A percentile compares a stretch with the other conserved stretches of the same genome.
phyloP scores from a whole-genome alignment of 30 jellyfish, hydroid and myxozoan species.

The Hydra vulgaris region DNA sequence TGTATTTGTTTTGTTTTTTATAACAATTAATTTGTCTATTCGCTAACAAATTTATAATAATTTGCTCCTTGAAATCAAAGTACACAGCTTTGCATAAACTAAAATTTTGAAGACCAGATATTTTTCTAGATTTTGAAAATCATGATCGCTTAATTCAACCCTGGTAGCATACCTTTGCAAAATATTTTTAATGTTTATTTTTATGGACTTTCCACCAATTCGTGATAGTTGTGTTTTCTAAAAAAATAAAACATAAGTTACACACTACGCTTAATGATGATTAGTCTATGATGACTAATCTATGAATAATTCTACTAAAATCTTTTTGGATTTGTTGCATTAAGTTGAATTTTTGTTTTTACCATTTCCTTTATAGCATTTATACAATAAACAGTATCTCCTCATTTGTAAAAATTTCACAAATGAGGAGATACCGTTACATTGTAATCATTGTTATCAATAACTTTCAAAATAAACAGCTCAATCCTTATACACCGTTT shows the following conservation, averaged over 20 bases:
- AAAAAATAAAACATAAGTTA: background rate
- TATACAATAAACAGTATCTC: background rate
- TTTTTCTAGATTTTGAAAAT: background rate
- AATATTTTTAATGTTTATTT: conserved; percentile 2
- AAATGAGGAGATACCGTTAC: background rate
- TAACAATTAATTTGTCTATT: background rate
- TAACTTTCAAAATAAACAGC: background rate
- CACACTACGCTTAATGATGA: background rate
- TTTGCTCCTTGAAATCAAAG: background rate
- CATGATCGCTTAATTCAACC: background rate
- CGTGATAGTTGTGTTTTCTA: conserved; percentile 6
- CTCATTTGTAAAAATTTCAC: background rate
- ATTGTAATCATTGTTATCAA: background rate
- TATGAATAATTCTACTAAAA: background rate
- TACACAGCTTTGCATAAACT: background rate
- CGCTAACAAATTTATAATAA: background rate
- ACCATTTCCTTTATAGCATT: background rate
- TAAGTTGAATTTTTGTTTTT: background rate
- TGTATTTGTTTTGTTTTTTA: background rate
- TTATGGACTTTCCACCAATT: conserved; percentile 11
- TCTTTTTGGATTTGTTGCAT: background rate
- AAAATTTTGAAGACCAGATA: background rate
- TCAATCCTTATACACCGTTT: background rate
- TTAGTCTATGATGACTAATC: background rate
- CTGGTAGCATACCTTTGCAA: conserved; percentile 3